A percentile compares a stretch with the other conserved stretches of the same genome.
These are phyloP conservation scores for Magallana angulata DNA, from an alignment of 1,140 invertebrate genomes.

Conservation along the genomic window DNA sequence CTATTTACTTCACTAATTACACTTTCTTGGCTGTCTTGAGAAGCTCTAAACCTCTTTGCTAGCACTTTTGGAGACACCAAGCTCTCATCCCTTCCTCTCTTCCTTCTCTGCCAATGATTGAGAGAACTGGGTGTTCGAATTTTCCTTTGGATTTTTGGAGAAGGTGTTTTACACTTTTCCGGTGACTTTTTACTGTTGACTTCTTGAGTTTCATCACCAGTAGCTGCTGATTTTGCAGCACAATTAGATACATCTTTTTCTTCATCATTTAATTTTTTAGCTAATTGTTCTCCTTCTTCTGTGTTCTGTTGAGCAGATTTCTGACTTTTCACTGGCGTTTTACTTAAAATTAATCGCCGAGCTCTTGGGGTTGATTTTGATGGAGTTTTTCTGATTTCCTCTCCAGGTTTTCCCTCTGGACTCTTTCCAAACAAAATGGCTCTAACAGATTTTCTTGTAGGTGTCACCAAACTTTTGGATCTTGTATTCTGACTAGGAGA, in stretches of 20 bases:
- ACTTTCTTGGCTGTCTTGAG: not conserved
- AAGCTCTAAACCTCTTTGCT: not conserved
- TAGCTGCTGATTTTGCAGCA: conserved; percentile 14
- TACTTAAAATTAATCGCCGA: conserved; percentile 19
- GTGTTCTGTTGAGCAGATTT: not conserved
- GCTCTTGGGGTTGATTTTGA: conserved; percentile 6
- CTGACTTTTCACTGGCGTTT: conserved; percentile 28
- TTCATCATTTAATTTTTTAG: not conserved
- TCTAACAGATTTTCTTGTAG: conserved; percentile 62
- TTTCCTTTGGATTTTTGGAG: conserved; percentile 53
- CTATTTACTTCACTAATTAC: not conserved
- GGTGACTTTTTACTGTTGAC: not conserved
- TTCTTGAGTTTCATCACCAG: not conserved
- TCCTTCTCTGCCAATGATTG: conserved; percentile 61
- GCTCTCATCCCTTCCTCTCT: conserved; percentile 47
- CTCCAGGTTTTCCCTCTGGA: conserved; percentile 46
- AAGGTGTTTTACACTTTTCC: conserved; percentile 57
- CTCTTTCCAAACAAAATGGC: conserved; percentile 63
- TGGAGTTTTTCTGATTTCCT: conserved; percentile 18
- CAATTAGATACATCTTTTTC: not conserved
- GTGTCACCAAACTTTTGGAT: conserved; percentile 55
- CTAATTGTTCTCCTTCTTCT: not conserved
- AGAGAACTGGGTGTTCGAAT: conserved; percentile 65
- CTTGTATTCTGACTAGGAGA: conserved; percentile 65
- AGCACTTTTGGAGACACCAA: conserved; percentile 29